phyloP scores from a whole-genome alignment of 2,888 invertebrate genomes.

The Sarcophaga rosellei region DNA sequence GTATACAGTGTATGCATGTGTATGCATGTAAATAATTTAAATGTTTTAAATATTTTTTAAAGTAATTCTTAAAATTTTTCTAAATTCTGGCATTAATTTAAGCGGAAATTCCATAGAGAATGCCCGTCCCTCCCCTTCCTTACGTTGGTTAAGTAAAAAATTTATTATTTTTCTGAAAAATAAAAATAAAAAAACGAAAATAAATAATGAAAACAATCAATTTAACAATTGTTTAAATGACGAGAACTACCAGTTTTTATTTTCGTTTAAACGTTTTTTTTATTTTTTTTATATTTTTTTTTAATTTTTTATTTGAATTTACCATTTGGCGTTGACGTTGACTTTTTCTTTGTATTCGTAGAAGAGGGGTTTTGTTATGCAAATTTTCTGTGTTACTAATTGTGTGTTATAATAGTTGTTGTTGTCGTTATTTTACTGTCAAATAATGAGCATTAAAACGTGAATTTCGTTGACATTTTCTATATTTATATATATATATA shows the following conservation, averaged over 20 bases:
- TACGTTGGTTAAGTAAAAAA: neutral
- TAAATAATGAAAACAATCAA: neutral
- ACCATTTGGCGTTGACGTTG: conserved; percentile 21
- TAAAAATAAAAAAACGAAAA: too few species aligned
- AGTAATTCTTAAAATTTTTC: neutral
- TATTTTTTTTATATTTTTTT: too few species aligned
- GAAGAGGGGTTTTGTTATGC: conserved; percentile 60
- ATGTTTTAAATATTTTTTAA: neutral
- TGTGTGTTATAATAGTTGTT: neutral
- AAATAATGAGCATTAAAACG: conserved; percentile 60
- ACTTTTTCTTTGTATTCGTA: conserved; percentile 43
- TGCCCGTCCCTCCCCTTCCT: neutral
- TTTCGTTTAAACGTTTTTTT: neutral
- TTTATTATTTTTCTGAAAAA: neutral
- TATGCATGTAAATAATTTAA: neutral
- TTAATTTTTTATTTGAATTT: neutral
- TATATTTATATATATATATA: too few species aligned
- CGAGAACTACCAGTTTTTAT: neutral
- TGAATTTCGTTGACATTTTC: conserved; percentile 65
- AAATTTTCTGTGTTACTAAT: conserved; percentile 46
- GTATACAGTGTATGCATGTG: too few species aligned
- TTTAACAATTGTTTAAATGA: neutral
- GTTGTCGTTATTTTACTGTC: conserved; percentile 2
- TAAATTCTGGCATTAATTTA: neutral
- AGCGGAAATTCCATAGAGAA: conserved; percentile 47